Base-by-base conservation (phyloP, 2,113 vertebrate genomes). In the Oreotrochilus melanogaster region DNA sequence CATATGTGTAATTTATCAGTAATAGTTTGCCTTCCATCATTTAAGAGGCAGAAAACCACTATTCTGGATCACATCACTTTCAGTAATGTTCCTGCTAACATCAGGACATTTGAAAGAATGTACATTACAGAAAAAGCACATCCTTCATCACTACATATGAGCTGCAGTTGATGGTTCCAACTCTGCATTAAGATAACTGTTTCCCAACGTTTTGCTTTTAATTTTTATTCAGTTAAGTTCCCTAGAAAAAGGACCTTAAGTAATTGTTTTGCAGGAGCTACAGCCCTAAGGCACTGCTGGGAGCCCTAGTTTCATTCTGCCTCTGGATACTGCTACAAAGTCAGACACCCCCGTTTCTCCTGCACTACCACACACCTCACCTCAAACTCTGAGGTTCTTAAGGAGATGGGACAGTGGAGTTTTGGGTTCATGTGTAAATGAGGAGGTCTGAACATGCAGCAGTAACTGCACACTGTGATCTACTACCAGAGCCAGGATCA, bases 201-300 rank as follows among this genome's bases (percentile, higher is more conserved):
- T 81, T 47, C 31, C 27, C 57, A 84, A 4, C 27, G 10, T 62
- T 66, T 14, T 71, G 18, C 33, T 33, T 58, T 76, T 61, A 33
- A 25, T 88, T 72, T 76, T 48, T 21, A 31, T 3, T 22, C 18
- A 71, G 42, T 58, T 43, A 37, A 58, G 24, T 48, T 50, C 33
- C 50, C n/a, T 14, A 69, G 24, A 58, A 62, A 31, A 73, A 54
- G 7, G 33, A 57, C 39, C 37, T 48, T 19, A 54, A 37, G 50
- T 33, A 86, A 78, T 15, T 69, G 12, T 43, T 78, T 51, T 50
- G 50, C 33, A 48, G 37, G 6, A 65, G 82, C 12, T 5, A 35
- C 2, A 47, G 31, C 35, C 35, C 11, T 12, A 35, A 86, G n/a
- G 53, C 53, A 51, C 9, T 0, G 0, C 24, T n/a, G 48, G 43